A percentile compares a stretch with the other conserved stretches of the same genome.
phyloP scores from a whole-genome alignment of 2,888 invertebrate species.

The Mantis religiosa region DNA sequence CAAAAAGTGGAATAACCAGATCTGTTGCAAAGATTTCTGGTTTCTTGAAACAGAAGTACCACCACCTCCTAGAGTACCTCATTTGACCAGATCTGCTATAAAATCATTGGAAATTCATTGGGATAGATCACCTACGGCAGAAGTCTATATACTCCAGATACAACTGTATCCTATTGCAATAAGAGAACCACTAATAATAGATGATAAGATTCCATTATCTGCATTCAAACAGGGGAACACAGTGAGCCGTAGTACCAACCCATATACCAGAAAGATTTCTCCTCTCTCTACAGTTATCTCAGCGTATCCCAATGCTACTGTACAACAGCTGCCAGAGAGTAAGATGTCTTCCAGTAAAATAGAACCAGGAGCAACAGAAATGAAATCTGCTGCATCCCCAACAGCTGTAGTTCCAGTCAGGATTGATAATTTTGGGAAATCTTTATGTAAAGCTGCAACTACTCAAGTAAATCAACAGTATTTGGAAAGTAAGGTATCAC shows the following conservation, averaged over 20 bases:
- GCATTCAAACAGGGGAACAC: background rate
- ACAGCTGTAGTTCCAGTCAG: background rate
- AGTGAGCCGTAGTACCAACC: background rate
- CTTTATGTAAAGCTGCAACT: background rate
- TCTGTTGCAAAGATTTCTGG: constrained; percentile 94
- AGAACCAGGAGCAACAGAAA: background rate
- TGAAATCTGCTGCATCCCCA: background rate
- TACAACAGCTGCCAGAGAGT: background rate
- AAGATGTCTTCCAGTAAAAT: background rate
- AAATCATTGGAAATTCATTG: background rate
- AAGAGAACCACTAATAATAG: background rate
- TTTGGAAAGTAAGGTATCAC: background rate
- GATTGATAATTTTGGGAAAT: background rate
- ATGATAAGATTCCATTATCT: background rate
- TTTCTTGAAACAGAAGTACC: constrained; percentile 92
- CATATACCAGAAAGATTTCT: background rate
- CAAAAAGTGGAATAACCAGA: constrained; percentile 99
- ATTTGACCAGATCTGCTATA: background rate
- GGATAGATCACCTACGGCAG: background rate
- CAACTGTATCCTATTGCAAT: background rate
- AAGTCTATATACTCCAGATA: background rate
- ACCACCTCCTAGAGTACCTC: constrained; percentile 57
- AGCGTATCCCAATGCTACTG: background rate
- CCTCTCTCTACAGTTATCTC: background rate
- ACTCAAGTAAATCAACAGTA: background rate